Evolutionary conservation across 2,797 vertebrate genomes (phyloP).

Genomic region (Acanthurus tractus): DNA sequence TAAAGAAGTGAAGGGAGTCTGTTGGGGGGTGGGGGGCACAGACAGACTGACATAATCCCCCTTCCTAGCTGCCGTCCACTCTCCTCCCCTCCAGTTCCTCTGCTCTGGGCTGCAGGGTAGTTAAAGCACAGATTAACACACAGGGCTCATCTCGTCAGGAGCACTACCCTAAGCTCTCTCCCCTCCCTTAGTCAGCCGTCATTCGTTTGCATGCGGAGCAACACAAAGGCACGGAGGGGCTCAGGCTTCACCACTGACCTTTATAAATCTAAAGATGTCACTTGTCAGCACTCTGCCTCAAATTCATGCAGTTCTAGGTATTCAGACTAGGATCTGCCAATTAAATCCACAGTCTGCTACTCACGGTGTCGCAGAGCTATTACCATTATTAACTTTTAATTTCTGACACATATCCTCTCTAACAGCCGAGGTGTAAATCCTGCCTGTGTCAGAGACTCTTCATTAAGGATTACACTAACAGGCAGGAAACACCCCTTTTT

Average conservation of each 20-base stretch:
- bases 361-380: background rate
- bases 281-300: background rate
- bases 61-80: conserved; percentile 4
- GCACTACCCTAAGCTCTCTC: conserved; percentile 62
- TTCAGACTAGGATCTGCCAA: background rate
- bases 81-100: conserved; percentile 28
- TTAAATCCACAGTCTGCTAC: conserved; percentile 5
- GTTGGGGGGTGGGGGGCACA: background rate
- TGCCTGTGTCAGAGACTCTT: conserved; percentile 22
- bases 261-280: background rate
- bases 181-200: conserved; percentile 28
- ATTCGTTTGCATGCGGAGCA: conserved; percentile 12
- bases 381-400: background rate
- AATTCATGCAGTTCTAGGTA: conserved; percentile 6
- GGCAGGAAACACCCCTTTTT: background rate
- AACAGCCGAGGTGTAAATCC: conserved; percentile 37
- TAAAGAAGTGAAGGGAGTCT: conserved; percentile 19
- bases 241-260: background rate
- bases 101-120: conserved; percentile 52
- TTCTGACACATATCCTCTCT: conserved; percentile 26
- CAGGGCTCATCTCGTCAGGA: conserved; percentile 74
- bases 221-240: background rate
- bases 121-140: conserved; percentile 79
- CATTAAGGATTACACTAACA: conserved; percentile 26
- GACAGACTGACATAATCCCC: conserved; percentile 39